Percentiles rank a stretch among this genome's conserved stretches.
Evolutionary conservation across 1,140 invertebrate genomes (phyloP).

Genomic region (Aphis craccivora): DNA sequence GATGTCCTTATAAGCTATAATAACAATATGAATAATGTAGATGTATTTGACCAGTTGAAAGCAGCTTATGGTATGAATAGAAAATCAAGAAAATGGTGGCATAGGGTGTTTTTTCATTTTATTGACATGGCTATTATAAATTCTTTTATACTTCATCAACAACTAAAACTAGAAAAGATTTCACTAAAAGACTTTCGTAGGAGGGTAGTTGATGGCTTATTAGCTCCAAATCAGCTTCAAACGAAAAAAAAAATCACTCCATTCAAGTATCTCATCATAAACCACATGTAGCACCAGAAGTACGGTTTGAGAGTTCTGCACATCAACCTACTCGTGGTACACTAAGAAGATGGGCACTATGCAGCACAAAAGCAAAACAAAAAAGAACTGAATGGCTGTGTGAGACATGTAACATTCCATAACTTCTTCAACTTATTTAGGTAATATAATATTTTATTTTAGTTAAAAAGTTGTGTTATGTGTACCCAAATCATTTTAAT

Average conservation of each 20-base stretch:
- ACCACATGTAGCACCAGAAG: no score
- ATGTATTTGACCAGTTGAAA: background rate
- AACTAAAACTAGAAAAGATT: background rate
- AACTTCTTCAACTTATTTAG: no score
- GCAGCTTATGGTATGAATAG: conserved; percentile 6
- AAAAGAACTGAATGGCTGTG: no score
- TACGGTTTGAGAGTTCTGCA: no score
- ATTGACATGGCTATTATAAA: background rate
- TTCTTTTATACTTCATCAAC: background rate
- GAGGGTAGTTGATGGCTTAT: background rate
- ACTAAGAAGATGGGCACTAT: no score
- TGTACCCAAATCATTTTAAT: no score
- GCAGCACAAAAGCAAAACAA: no score
- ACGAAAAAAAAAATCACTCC: background rate
- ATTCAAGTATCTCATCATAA: no score
- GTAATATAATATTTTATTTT: no score
- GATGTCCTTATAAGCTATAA: background rate
- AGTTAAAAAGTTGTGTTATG: no score
- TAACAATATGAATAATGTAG: background rate
- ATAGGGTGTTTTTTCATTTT: conserved; percentile 24
- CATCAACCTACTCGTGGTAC: no score
- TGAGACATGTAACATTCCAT: no score
- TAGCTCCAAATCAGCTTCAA: conserved; percentile 25
- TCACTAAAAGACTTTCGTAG: conserved; percentile 22
- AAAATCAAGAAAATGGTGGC: conserved; percentile 25